Evolutionary conservation across 2,113 vertebrate species (phyloP), one percentile per base, ranked within the genome.

Genomic region (Pogonocichla stellata): DNA sequence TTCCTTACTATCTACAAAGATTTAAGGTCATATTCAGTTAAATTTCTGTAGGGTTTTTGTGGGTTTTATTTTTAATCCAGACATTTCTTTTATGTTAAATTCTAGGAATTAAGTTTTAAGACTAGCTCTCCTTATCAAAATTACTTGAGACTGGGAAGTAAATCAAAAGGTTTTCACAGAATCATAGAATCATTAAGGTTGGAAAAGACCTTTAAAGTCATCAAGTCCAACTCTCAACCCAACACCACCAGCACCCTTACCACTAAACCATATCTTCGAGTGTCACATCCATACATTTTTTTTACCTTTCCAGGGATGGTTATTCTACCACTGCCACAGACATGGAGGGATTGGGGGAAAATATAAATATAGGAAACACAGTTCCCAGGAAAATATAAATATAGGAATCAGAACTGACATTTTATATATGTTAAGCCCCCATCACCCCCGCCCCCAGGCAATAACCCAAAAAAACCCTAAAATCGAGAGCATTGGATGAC

Each of bases 281-380:
- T 14, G 19, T 5, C 17, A 53, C 2, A 2, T 29, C 5, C 10
- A 9, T 19, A 17, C 0, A 2, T 45, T n/a, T 65, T 72, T n/a
- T 74, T 3, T 14, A 29, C 38, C 40, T n/a, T 66, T 67, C 3
- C 15, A 40, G 3, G 10, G 15, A 24, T 17, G 8, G 2, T 25
- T 38, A 34, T 13, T 45, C 13, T 60, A 34, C 7, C 19, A 40
- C 19, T 53, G 8, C 11, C 5, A 10, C 45, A 13, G 26, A 60
- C 13, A 34, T 29, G 19, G 16, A 53, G 3, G 8, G 5, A 22
- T 6, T n/a, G 19, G 13, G 4, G 7, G 2, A 7, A 81, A 67
- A 47, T 15, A 15, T 9, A 61, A 60, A 40, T 42, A 45, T 2
- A 45, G 5, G 48, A 50, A 50, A 26, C 24, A 50, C 14, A 26